A percentile compares a stretch with the other conserved stretches of the same genome.
Evolutionary conservation across 2,113 vertebrate genomes (phyloP).

Genomic region (Galbula dea): DNA sequence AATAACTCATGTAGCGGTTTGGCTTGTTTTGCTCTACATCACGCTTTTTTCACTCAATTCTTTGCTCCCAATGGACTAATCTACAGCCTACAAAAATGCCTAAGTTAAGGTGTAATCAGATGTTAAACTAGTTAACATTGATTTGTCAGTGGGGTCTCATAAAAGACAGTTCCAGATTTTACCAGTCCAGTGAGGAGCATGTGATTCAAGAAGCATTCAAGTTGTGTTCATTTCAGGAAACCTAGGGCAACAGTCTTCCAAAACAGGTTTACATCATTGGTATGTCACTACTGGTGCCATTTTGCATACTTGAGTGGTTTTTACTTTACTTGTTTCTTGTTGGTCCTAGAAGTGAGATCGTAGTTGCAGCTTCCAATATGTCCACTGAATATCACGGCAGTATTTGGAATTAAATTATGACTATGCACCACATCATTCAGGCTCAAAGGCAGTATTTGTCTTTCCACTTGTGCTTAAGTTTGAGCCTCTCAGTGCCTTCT

Average conservation of each 20-base stretch:
- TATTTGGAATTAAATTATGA: not conserved
- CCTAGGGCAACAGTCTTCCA: not conserved
- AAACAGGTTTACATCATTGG: not conserved
- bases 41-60: not conserved
- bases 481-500: slow-evolving; percentile 41
- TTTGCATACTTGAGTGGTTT: not conserved
- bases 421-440: slow-evolving; percentile 48
- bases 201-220: not conserved
- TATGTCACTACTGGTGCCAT: not conserved
- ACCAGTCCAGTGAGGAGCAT: not conserved
- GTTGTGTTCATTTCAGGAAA: not conserved
- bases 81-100: not conserved
- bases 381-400: not conserved
- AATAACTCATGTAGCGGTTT: not conserved
- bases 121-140: not conserved
- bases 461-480: slow-evolving; percentile 67
- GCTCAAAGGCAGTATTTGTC: slow-evolving; percentile 74
- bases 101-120: not conserved
- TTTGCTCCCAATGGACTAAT: not conserved
- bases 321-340: not conserved
- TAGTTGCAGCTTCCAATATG: not conserved
- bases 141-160: not conserved
- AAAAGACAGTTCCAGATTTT: not conserved
- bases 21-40: not conserved
- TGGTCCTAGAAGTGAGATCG: not conserved